Conservation (phyloP, 92 coral and sea anemone genomes). For the Bergia puertoricense region DNA sequence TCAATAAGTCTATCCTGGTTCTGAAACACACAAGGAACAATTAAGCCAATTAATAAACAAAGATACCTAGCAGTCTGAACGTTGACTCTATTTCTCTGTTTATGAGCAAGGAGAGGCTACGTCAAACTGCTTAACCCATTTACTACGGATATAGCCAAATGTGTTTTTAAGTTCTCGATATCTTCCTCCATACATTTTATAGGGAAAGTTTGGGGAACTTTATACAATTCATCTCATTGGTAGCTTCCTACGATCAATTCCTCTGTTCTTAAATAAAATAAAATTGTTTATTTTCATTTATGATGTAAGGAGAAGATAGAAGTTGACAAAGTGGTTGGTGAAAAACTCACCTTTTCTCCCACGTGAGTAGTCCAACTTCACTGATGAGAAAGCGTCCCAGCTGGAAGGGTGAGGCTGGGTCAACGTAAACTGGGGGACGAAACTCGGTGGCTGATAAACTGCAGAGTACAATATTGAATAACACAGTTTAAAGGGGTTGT, state of each 20-base stretch:
- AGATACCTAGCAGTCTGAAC: background rate
- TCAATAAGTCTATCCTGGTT: slow-evolving; percentile 81
- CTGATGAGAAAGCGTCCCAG: slow-evolving; percentile 90
- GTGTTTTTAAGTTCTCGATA: no score
- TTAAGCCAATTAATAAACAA: background rate
- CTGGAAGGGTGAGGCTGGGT: slow-evolving; percentile 91
- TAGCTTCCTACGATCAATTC: no score
- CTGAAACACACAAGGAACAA: slow-evolving; percentile 45
- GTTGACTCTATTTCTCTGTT: no score
- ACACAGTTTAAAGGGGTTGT: background rate
- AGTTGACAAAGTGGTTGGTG: background rate
- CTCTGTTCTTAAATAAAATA: no score
- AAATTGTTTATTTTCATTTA: background rate
- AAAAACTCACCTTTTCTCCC: slow-evolving; percentile 84
- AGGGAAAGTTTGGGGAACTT: background rate
- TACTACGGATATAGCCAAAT: no score
- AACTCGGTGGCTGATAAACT: slow-evolving; percentile 71
- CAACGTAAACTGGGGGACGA: slow-evolving; percentile 76
- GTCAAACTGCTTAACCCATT: no score
- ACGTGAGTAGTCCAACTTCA: slow-evolving; percentile 85
- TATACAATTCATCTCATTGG: no score
- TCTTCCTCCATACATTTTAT: background rate
- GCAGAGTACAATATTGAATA: background rate
- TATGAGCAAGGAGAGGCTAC: no score
- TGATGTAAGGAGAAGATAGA: background rate